Base-by-base conservation (phyloP, 2,797 vertebrate genomes). In the Ciconia nigra region DNA sequence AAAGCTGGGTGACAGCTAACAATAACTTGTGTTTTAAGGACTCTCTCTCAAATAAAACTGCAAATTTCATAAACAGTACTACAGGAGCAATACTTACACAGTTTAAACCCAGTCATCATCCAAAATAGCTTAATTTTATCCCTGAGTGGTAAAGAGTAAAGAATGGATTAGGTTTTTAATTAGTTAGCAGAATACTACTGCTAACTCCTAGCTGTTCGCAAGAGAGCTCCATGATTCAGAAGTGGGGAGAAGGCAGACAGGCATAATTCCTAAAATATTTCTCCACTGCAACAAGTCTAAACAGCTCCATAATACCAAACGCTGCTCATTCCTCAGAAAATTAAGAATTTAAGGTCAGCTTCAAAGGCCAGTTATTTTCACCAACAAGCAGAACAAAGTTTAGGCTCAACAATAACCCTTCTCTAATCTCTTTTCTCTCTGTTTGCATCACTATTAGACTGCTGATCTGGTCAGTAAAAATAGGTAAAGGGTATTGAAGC, bases 201-300 rank as follows among this genome's bases (percentile, higher is more conserved):
- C 42, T 82, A 57, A 44, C 42, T 90, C 89, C 77, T 72, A 4
- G 17, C 44, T 82, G 86, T 24, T 73, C 2, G 10, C 28, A 74
- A 55, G 59, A 80, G 7, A 78, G 52, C 26, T 47, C 39, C 70
- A 41, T 1, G 0, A 76, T 44, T 62, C 88, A 76, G 42, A 77
- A 47, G 59, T 5, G 3, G 25, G 59, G 72, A 25, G 10, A 42
- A 84, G 37, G 65, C 71, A 94, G 61, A 46, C 9, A 11, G 39
- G 8, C 17, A 8, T 52, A 83, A 92, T 90, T 94, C 77, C 83
- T 95, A 46, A 78, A 89, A 90, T 87, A 94, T 71, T 86, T 93
- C 79, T 87, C 44, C 46, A 59, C 52, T 15, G 3, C 57, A 94
- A 79, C 63, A 93, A 94, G 90, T 67, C 84, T 62, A 58, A 95